phyloP scores from a whole-genome alignment of 1,140 invertebrate species.

The Drosophila willistoni region DNA sequence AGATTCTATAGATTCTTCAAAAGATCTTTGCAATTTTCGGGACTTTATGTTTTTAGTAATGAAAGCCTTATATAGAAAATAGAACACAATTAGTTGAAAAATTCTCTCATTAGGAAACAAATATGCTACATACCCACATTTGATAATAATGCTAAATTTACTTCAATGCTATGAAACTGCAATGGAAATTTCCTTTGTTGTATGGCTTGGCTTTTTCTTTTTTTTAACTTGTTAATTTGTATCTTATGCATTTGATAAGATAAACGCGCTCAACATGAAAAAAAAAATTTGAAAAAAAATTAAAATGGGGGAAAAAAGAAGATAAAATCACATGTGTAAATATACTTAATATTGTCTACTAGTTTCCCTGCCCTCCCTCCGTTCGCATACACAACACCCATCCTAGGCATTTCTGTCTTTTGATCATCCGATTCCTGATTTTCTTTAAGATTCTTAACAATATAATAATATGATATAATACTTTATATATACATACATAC shows the following conservation, averaged over 20 bases:
- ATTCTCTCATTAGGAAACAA: background rate
- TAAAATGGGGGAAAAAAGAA: background rate
- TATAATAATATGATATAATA: background rate
- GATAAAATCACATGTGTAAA: conserved; percentile 7
- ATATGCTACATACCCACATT: background rate
- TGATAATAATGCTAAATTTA: background rate
- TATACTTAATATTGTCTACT: conserved; percentile 16
- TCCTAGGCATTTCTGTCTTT: background rate
- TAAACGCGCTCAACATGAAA: background rate
- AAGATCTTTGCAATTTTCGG: conserved; percentile 4
- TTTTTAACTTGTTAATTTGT: background rate
- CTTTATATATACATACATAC: conserved; percentile 1
- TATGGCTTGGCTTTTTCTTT: background rate
- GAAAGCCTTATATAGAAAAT: background rate
- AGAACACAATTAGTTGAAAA: background rate
- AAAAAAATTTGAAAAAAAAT: background rate
- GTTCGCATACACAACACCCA: background rate
- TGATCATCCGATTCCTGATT: background rate
- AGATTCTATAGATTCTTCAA: background rate
- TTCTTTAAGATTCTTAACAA: conserved; percentile 4
- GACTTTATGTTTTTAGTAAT: background rate
- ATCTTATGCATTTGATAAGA: conserved; percentile 6
- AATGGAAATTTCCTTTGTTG: background rate
- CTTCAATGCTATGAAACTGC: background rate
- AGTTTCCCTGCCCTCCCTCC: conserved; percentile 12